These are phyloP conservation scores for Philaenus spumarius DNA, from an alignment of 1,140 invertebrate genomes.

Conservation along the genomic window DNA sequence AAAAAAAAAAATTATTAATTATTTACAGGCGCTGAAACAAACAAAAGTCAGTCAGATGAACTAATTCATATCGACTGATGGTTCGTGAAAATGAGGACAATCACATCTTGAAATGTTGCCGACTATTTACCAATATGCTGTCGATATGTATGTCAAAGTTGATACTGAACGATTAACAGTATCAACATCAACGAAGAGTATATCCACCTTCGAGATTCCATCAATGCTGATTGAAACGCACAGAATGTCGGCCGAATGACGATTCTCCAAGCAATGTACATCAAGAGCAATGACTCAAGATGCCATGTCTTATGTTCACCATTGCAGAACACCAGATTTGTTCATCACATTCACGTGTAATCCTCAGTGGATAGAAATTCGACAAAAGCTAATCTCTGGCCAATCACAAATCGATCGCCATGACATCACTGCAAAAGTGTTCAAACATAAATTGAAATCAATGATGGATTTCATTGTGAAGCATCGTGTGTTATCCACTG, in stretches of 20 bases:
- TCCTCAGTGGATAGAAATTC: constrained; percentile 37
- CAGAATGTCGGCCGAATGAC: no score
- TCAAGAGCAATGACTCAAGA: constrained; percentile 4
- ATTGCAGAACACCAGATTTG: constrained; percentile 22
- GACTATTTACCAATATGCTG: constrained; percentile 34
- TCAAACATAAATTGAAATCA: constrained; percentile 42
- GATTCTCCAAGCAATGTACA: no score
- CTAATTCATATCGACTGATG: constrained; percentile 34
- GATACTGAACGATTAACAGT: no score
- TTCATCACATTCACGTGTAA: constrained; percentile 43
- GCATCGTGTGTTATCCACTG: constrained; percentile 18
- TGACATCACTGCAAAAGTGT: constrained; percentile 42
- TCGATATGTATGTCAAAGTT: no score
- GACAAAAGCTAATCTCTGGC: constrained; percentile 30
- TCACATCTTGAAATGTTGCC: constrained; percentile 31
- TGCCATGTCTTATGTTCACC: constrained; percentile 5
- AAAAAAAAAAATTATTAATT: neutral
- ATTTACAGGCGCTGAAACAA: constrained; percentile 12
- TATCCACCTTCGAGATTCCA: no score
- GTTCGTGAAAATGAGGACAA: constrained; percentile 29
- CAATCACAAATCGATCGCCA: constrained; percentile 33
- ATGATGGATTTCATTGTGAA: constrained; percentile 41
- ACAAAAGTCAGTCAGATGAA: constrained; percentile 31
- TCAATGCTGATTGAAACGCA: no score
- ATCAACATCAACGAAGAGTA: no score